Evolutionary conservation across 1,140 invertebrate genomes (phyloP).

Genomic region (Platorchestia sp.): DNA sequence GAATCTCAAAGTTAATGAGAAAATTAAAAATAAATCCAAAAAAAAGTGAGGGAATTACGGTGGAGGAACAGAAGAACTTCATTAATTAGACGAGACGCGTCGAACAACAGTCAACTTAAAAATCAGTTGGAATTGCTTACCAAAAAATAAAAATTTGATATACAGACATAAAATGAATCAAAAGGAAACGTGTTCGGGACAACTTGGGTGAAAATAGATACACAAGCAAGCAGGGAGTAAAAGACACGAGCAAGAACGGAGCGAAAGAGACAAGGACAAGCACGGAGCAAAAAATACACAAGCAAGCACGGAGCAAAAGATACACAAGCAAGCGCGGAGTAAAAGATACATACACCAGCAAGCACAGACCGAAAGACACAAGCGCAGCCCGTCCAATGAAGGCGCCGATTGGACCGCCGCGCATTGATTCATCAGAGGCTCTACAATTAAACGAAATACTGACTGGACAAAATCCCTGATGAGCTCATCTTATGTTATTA

Average conservation of each 20-base stretch:
- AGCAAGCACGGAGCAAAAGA: background rate
- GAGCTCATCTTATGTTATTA: slow-evolving; percentile 55
- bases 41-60: background rate
- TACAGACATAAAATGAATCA: background rate
- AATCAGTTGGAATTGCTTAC: background rate
- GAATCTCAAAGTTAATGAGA: background rate
- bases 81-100: background rate
- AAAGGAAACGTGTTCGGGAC: too few relatives aligned
- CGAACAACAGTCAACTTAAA: background rate
- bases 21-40: background rate
- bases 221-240: background rate
- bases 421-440: slow-evolving; percentile 49
- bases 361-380: background rate
- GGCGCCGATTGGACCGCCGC: background rate
- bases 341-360: background rate
- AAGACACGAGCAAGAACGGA: background rate
- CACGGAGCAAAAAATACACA: background rate
- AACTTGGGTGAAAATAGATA: background rate
- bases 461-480: slow-evolving; percentile 49
- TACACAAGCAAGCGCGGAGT: background rate
- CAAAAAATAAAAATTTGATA: background rate
- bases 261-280: background rate
- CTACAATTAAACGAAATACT: slow-evolving; percentile 50
- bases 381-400: background rate
- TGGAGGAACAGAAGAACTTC: background rate